Base-by-base conservation (phyloP, 2,888 invertebrate genomes). In the Elegia similella region DNA sequence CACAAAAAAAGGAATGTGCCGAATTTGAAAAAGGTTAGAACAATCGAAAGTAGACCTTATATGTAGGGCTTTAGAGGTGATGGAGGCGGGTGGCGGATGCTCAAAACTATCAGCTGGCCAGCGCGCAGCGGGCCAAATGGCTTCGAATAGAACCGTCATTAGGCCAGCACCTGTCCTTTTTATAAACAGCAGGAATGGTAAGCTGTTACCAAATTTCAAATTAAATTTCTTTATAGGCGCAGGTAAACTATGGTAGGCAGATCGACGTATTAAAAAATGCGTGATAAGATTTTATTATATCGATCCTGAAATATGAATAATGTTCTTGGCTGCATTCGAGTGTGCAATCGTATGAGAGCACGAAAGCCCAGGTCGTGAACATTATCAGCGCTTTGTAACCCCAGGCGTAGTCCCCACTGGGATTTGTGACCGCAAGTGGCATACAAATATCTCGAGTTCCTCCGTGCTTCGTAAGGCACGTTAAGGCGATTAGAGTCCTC, bases 151-250 rank as follows among this genome's bases (percentile, higher is more conserved):
- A 72, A 69, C 70, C 70, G 66, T 63, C 72, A 76, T 78, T 78
- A 76, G 75, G 78, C 76, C 71, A 73, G 68, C 84, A 85, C 85
- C 86, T 86, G 86, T 77, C 72, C 64, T 75, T 76, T 73, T 66
- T 73, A 42, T 16, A 15, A 43, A 38, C 46, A 56, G 53, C 69
- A 67, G 69, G 38, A 38, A 12, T 2, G 38, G 10, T 70, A 67
- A 10, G 34, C 13, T 50, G 7, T 50, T 17, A 10, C 50, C 50
- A 34, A 50, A 50, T 50, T 50, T 50, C 17, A 12, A 34, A 50
- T 55, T 52, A 46, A 55, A 13, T 15, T 17, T 38, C n/a, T 38
- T 38, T 47, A 50, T 16, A 1, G 10, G 13, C 23, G 23, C 30
- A n/a, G n/a, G 12, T 38, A 34, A 8, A n/a, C n/a, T 38, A 23